Conservation (phyloP, 2,113 vertebrate genomes). For the Entelurus aequoreus region DNA sequence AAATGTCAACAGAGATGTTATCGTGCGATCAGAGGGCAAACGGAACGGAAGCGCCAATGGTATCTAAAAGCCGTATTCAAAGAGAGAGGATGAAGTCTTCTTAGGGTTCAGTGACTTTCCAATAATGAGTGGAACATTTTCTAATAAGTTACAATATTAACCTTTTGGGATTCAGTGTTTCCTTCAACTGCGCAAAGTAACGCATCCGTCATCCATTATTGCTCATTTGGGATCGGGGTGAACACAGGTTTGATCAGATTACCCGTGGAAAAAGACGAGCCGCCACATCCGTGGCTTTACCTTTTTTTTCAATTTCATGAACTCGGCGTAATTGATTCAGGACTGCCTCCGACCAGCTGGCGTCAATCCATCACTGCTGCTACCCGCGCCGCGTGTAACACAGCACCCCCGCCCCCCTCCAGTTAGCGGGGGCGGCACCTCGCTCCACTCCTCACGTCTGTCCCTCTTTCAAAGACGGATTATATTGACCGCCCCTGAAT, state of each 20-base stretch:
- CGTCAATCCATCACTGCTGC: constrained; percentile 64
- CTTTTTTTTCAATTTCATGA: constrained; percentile 62
- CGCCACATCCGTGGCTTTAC: constrained; percentile 26
- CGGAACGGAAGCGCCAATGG: constrained; percentile 1
- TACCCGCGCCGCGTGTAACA: constrained; percentile 54
- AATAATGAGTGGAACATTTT: constrained; percentile 14
- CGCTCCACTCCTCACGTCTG: constrained; percentile 42
- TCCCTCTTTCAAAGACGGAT: constrained; percentile 65
- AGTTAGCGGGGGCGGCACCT: constrained; percentile 18
- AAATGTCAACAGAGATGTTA: constrained; percentile 67
- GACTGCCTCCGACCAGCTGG: constrained; percentile 63
- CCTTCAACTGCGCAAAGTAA: constrained; percentile 24
- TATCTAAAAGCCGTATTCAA: constrained; percentile 4
- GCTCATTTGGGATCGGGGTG: constrained; percentile 24
- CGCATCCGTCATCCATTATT: constrained; percentile 42
- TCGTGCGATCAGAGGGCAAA: constrained; percentile 48
- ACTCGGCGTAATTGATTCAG: constrained; percentile 66
- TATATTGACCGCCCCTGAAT: constrained; percentile 56
- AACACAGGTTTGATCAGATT: constrained; percentile 58
- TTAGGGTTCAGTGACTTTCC: constrained; percentile 12
- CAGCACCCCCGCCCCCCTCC: constrained; percentile 36
- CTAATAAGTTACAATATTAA: constrained; percentile 17
- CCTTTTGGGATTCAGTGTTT: constrained; percentile 26
- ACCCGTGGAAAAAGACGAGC: constrained; percentile 30
- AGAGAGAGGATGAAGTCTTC: constrained; percentile 1